phyloP scores from a whole-genome alignment of 2,797 vertebrate genomes.

The Hypotaenidia philippensis region DNA sequence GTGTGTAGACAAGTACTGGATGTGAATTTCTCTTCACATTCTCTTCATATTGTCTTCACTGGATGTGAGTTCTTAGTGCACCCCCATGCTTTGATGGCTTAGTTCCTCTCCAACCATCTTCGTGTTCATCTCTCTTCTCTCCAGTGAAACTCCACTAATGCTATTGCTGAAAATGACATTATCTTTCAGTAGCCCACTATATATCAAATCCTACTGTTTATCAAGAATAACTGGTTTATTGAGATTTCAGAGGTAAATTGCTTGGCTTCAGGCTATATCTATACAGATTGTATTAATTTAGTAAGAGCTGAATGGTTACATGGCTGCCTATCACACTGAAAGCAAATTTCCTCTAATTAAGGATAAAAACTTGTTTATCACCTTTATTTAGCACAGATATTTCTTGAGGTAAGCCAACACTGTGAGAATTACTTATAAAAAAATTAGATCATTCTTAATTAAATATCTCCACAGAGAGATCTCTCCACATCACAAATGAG shows the following conservation, averaged over 20 bases:
- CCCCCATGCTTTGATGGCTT: neutral
- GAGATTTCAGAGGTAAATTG: neutral
- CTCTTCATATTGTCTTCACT: neutral
- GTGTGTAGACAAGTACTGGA: neutral
- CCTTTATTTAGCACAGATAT: neutral
- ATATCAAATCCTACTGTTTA: neutral
- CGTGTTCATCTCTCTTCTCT: neutral
- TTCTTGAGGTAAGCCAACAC: slow-evolving; percentile 5
- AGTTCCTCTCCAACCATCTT: neutral
- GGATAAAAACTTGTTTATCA: neutral
- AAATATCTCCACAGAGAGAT: slow-evolving; percentile 10
- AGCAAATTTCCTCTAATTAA: slow-evolving; percentile 4
- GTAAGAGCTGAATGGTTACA: neutral
- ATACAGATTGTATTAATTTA: neutral
- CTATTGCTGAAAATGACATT: neutral
- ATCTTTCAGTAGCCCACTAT: neutral
- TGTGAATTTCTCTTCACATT: neutral
- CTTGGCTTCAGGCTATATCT: neutral
- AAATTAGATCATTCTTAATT: slow-evolving; percentile 37
- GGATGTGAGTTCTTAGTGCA: neutral
- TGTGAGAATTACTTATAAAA: neutral
- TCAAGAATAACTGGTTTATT: neutral
- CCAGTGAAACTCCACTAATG: neutral
- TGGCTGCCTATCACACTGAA: neutral
- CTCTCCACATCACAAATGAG: neutral